Base-by-base conservation (phyloP, 2,113 vertebrate species). In the Misgurnus mizolepis region DNA sequence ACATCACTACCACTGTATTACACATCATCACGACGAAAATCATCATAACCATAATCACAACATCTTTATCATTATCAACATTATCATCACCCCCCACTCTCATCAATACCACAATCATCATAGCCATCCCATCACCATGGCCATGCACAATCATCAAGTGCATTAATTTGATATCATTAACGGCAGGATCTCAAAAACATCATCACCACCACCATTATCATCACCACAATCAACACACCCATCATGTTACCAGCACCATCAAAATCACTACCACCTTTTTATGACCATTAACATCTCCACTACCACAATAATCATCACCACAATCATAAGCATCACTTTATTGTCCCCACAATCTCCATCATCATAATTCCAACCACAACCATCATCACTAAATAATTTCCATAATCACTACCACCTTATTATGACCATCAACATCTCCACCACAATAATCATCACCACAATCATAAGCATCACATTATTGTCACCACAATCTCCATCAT, bases 31-130 rank as follows among this genome's bases (percentile, higher is more conserved):
- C 27, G 27, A 17, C 14, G 22, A 67, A 40, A 17, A 68, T 47
- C 66, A 68, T 45, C 43, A 69, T 34, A 40, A 68, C 43, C 66
- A 68, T 68, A 17, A 69, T 14, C 18, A 50, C 43, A 15, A 22
- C 67, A 14, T 27, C 45, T 8, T 10, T 10, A 47, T 47, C 45
- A 47, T 47, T 10, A 47, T 7, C 45, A 47, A 47, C 45, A 27
- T 3, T 3, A 65, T 7, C 1, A 45, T n/a, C 7, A 67, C 41
- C 10, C 10, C 18, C 43, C 4, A 34, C 27, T 62, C 10, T 14
- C 62, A 65, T 7, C 6, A 65, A 7, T 39, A 41, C 39, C 45
- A 47, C 45, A 47, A 67, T 15, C 40, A n/a, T n/a, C n/a, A 49
- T 18, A 43, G 14, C 40, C 10, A 67, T 40, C 9, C 2, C 22